A percentile compares a stretch with the other conserved stretches of the same genome.
These are phyloP conservation scores for Eristalinus sepulchralis DNA, from an alignment of 2,888 invertebrate species.

Conservation along the genomic window DNA sequence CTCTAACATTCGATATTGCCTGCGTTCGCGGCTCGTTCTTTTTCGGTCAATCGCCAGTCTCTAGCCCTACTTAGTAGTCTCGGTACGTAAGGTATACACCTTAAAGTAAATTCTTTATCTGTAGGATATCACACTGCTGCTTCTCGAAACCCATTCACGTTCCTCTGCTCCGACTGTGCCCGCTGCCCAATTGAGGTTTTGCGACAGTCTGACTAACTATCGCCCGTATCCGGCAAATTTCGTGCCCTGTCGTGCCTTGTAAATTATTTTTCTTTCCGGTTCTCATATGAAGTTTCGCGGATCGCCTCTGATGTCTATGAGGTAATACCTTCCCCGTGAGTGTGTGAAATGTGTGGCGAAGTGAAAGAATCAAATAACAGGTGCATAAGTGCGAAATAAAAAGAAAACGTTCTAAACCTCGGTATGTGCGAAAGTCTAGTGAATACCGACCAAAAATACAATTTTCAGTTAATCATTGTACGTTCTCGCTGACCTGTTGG, in stretches of 20 bases:
- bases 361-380: conserved; percentile 21
- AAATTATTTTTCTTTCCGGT: conserved; percentile 41
- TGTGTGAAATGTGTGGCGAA: conserved; percentile 19
- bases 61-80: conserved; percentile 65
- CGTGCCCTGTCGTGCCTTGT: not conserved
- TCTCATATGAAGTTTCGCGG: conserved; percentile 41
- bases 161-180: not conserved
- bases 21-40: not conserved
- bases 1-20: not conserved
- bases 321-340: conserved; percentile 41
- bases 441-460: not conserved
- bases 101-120: conserved; percentile 41
- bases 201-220: conserved; percentile 13
- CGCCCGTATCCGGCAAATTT: conserved; percentile 40
- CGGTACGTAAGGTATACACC: conserved; percentile 67
- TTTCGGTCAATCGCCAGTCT: conserved; percentile 11
- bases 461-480: conserved; percentile 6
- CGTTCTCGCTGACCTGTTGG: conserved; percentile 39
- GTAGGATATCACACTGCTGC: conserved; percentile 22
- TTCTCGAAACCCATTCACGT: conserved; percentile 35
- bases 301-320: conserved; percentile 31
- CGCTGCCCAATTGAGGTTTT: conserved; percentile 42
- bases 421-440: not conserved
- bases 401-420: conserved; percentile 34
- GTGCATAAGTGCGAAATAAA: conserved; percentile 5